phyloP scores from a whole-genome alignment of 2,797 vertebrate genomes.

The Knipowitschia caucasica region DNA sequence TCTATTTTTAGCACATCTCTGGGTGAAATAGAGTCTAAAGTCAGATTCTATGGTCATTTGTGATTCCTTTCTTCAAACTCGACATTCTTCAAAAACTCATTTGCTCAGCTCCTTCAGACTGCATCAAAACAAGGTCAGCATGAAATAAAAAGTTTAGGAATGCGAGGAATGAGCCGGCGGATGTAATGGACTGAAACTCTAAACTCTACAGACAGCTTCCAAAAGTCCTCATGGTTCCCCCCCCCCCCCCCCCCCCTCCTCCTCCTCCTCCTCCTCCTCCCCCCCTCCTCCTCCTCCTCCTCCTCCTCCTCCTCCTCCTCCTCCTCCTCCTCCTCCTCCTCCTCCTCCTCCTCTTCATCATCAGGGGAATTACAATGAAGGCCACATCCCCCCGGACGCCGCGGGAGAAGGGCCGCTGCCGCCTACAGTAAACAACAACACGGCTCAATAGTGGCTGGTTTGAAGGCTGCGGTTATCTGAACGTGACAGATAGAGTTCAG shows the following conservation, averaged over 20 bases:
- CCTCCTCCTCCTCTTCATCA: slow-evolving; percentile 23
- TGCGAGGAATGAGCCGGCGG: slow-evolving; percentile 39
- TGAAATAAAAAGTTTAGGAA: slow-evolving; percentile 37
- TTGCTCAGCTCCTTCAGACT: slow-evolving; percentile 1
- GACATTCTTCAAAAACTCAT: neutral
- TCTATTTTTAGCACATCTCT: no score
- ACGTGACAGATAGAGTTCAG: slow-evolving; percentile 25
- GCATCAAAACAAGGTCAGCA: slow-evolving; percentile 28
- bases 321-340: slow-evolving; percentile 29
- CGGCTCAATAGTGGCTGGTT: no score
- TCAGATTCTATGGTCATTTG: no score
- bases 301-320: slow-evolving; percentile 27
- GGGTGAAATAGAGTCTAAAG: no score
- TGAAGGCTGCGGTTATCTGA: slow-evolving; percentile 19
- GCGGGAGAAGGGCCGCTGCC: slow-evolving; percentile 13
- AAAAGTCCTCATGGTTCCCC: no score
- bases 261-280: no score
- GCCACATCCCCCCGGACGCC: slow-evolving; percentile 25
- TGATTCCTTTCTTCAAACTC: neutral
- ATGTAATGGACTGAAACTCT: slow-evolving; percentile 39
- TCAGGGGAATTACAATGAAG: slow-evolving; percentile 35
- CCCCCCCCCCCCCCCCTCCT: no score
- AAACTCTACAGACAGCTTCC: slow-evolving; percentile 25
- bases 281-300: slow-evolving; percentile 24
- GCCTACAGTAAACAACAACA: no score